A percentile compares a stretch with the other conserved stretches of the same genome.
Conservation (phyloP, 2,797 vertebrate species). For the Pseudopleuronectes americanus region DNA sequence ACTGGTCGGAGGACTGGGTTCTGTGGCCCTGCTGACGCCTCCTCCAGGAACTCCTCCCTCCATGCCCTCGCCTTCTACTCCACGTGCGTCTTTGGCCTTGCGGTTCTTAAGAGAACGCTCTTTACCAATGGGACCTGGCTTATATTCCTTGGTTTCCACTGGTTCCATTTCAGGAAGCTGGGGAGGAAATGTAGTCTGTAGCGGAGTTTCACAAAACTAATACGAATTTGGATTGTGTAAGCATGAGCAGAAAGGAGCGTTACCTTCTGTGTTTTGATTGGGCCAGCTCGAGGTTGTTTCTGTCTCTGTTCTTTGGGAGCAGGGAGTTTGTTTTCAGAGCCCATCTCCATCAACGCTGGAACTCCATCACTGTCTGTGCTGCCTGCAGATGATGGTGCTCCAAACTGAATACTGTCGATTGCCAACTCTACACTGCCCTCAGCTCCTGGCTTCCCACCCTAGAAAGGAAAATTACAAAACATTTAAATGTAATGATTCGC, state of each 20-base stretch:
- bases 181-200: neutral
- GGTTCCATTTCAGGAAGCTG: slow-evolving; percentile 95
- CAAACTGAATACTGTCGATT: slow-evolving; percentile 97
- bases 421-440: slow-evolving; percentile 89
- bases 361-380: slow-evolving; percentile 94
- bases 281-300: slow-evolving; percentile 94
- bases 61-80: slow-evolving; percentile 89
- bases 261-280: slow-evolving; percentile 98
- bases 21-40: slow-evolving; percentile 82
- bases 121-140: slow-evolving; percentile 98
- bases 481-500: neutral
- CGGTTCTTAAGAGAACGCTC: slow-evolving; percentile 97
- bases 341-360: slow-evolving; percentile 88
- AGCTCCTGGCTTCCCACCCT: slow-evolving; percentile 88
- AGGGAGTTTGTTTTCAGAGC: slow-evolving; percentile 89
- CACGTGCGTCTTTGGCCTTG: slow-evolving; percentile 95
- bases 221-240: neutral
- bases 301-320: slow-evolving; percentile 99
- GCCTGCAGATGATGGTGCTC: slow-evolving; percentile 94
- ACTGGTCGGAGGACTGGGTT: slow-evolving; percentile 87
- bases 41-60: slow-evolving; percentile 86
- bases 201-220: neutral
- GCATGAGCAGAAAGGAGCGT: neutral
- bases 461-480: slow-evolving; percentile 5
- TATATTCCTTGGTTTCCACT: slow-evolving; percentile 96